A percentile compares a stretch with the other conserved stretches of the same genome.
phyloP scores from a whole-genome alignment of 1,140 invertebrate species.

The Lutraria rhynchaena region DNA sequence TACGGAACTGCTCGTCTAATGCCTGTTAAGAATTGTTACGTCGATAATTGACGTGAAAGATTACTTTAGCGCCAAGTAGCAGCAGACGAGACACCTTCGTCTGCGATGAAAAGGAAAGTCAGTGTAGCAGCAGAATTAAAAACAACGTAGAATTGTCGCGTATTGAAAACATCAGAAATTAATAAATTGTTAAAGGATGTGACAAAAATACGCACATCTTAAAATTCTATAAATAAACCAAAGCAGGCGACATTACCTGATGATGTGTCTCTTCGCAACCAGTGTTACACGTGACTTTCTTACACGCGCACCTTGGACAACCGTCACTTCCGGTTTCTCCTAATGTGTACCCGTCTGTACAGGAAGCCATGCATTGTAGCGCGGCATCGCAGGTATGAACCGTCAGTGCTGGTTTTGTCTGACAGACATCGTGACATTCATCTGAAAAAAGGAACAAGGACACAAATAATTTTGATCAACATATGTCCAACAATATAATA shows the following conservation, averaged over 20 bases:
- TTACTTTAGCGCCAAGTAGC: too few species aligned
- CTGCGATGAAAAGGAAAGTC: too few species aligned
- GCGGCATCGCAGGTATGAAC: slow-evolving; percentile 44
- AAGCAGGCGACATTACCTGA: not conserved
- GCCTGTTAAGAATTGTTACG: too few species aligned
- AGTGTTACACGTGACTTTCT: slow-evolving; percentile 26
- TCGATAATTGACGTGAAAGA: too few species aligned
- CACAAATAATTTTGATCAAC: too few species aligned
- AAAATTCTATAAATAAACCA: not conserved
- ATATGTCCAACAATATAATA: too few species aligned
- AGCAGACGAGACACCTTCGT: too few species aligned
- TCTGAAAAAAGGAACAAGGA: slow-evolving; percentile 6
- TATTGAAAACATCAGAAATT: not conserved
- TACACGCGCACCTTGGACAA: slow-evolving; percentile 38
- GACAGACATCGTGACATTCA: slow-evolving; percentile 39
- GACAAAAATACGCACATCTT: too few species aligned
- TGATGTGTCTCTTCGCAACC: slow-evolving; percentile 45
- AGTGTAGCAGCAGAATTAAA: too few species aligned
- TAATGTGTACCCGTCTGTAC: slow-evolving; percentile 34
- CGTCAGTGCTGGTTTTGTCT: slow-evolving; percentile 21
- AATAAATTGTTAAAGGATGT: not conserved
- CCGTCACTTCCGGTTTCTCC: slow-evolving; percentile 41
- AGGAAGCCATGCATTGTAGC: slow-evolving; percentile 34
- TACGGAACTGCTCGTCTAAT: too few species aligned
- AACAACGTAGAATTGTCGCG: not conserved